Evolutionary conservation across 1,140 invertebrate genomes (phyloP).

Genomic region (Brachionus sp.): DNA sequence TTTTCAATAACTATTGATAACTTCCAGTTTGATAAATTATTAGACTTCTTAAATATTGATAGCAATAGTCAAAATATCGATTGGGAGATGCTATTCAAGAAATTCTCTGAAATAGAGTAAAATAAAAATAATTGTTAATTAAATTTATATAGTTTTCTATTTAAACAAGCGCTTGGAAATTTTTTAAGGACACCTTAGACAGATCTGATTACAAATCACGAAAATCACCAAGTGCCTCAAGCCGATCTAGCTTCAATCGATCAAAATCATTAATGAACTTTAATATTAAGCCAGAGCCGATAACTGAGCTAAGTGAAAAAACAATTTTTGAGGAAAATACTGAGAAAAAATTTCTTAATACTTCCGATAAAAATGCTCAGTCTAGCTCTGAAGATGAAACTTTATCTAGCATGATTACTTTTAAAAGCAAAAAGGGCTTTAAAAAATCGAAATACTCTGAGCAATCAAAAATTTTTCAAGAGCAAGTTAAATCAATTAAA

Average conservation of each 20-base stretch:
- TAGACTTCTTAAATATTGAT: background rate
- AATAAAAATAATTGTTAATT: background rate
- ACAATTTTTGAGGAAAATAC: background rate
- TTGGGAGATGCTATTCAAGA: background rate
- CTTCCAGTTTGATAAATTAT: background rate
- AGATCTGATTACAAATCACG: background rate
- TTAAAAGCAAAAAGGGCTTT: background rate
- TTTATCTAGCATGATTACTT: background rate
- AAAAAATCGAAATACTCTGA: background rate
- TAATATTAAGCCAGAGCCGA: background rate
- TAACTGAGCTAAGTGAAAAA: background rate
- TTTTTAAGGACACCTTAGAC: background rate
- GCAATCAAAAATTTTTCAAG: background rate
- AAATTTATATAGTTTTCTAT: background rate
- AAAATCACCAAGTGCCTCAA: background rate
- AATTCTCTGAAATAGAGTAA: slow-evolving; percentile 40
- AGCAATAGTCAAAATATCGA: background rate
- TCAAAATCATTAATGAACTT: background rate
- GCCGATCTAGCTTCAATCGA: background rate
- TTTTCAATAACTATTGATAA: background rate
- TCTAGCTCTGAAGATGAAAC: background rate
- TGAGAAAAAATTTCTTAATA: background rate
- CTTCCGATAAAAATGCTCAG: background rate
- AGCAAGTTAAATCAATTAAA: background rate
- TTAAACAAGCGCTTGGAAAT: background rate